Evolutionary conservation across 2,797 vertebrate genomes (phyloP), one percentile per base, ranked within the genome.

Genomic region (Tamandua tetradactyla): DNA sequence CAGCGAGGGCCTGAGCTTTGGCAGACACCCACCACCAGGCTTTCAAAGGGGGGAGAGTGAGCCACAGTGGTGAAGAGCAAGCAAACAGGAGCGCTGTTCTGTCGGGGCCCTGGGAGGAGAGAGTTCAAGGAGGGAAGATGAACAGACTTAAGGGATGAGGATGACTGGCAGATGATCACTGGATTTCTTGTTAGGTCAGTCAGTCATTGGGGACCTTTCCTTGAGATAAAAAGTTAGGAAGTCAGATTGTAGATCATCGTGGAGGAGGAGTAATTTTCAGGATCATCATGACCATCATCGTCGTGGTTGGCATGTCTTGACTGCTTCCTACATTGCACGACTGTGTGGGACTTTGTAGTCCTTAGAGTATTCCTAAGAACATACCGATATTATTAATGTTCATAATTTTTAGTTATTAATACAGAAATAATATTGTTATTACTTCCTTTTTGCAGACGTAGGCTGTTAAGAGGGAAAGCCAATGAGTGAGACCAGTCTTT

Each of bases 271-370:
- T 3, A 35, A 22, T 44, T 1, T 30, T 30, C 7, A 32, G 12
- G 23, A 23, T 69, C 22, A 23, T 17, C 25, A 8, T 17, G 49
- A 2, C 2, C 35, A 17, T 47, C 3, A 9, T 23, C 25, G 11
- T 69, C 35, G 20, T 25, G 25, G 7, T 74, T 14, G 10, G 30
- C 1, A 0, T 7, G 0, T 42, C 1, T 55, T 42, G 6, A 30
- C 13, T 40, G n/a, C 15, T 71, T 52, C 27, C 22, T 59, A 3
- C 2, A 5, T 86, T 40, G 37, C 23, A 30, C 71, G 59, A 22
- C n/a, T 72, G 13, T 2, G 1, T 27, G 11, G 66, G 69, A 55
- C 44, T 76, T 95, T 92, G 37, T 42, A 64, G 83, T 87, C 30
- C 22, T 90, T 35, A 30, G 25, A n/a, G 55, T 49, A 52, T 68